Percentiles rank a stretch among this genome's conserved stretches.
Evolutionary conservation across 2,797 vertebrate species (phyloP).

Genomic region (Chromobotia macracanthus): DNA sequence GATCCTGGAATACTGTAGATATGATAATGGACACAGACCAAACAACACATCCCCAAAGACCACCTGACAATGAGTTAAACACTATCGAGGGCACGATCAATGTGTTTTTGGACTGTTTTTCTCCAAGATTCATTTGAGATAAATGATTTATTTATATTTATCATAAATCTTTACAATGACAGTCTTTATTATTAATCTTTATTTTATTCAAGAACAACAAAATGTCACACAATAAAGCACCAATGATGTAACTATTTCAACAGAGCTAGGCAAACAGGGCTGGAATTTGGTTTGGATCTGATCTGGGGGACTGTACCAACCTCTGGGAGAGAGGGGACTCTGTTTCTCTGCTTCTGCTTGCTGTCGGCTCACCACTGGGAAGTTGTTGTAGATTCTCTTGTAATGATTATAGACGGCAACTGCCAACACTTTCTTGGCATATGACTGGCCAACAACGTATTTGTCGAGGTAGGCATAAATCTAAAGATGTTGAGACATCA

Average conservation of each 20-base stretch:
- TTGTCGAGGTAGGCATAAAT: slow-evolving; percentile 98
- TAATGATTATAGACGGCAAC: slow-evolving; percentile 99
- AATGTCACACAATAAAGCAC: too few species aligned
- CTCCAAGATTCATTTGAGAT: too few species aligned
- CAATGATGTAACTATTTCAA: background rate
- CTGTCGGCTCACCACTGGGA: slow-evolving; percentile 88
- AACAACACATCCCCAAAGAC: slow-evolving; percentile 63
- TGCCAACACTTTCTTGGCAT: slow-evolving; percentile 97
- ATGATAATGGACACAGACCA: slow-evolving; percentile 77
- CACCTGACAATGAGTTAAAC: background rate
- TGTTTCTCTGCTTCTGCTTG: slow-evolving; percentile 93
- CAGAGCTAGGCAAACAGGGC: background rate
- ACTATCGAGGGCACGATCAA: background rate
- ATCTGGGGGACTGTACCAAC: slow-evolving; percentile 74
- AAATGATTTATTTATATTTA: too few species aligned
- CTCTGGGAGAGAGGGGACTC: slow-evolving; percentile 90
- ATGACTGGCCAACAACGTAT: slow-evolving; percentile 95
- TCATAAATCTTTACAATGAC: too few species aligned
- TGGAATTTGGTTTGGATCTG: slow-evolving; percentile 7
- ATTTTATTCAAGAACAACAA: too few species aligned
- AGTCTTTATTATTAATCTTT: too few species aligned
- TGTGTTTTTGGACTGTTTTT: background rate
- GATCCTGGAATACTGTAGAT: background rate
- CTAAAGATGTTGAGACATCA: slow-evolving; percentile 71
- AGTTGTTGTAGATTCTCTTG: slow-evolving; percentile 98